Base-by-base conservation (phyloP, 2,888 invertebrate genomes). In the Elaeidobius kamerunicus region DNA sequence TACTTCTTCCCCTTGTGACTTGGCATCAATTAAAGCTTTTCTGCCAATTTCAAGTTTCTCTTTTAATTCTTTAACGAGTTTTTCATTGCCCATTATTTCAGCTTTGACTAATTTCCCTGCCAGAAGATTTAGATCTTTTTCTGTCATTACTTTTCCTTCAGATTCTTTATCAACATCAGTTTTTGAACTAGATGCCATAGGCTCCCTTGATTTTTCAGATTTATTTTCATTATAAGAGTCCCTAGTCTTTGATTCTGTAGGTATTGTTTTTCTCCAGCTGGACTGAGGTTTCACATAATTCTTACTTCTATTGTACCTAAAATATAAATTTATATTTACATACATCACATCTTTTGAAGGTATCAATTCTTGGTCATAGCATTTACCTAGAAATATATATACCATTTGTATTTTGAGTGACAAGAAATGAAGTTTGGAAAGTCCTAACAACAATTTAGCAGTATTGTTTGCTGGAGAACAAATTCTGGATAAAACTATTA, bases 41-140 rank as follows among this genome's bases (percentile, higher is more conserved):
- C 86, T 79, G 0, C 91, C 90, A 17, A 74, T 74, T 59, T 88
- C 86, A 35, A 96, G 72, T 69, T 91, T 85, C 2, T 72, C 67
- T 72, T 89, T 90, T 38, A 96, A 74, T 67, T 88, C 81, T 28
- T 72, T 68, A 0, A 86, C 86, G 46, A 87, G 69, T 57, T 80
- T 79, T 67, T 70, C 74, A 69, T 96, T 85, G 14, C 94, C 96
- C 79, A 93, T 82, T 63, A 99, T 83, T 80, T 98, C 95, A 11
- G 97, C 96, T 76, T 94, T 94, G 0, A 98, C 76, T 57, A 95
- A 82, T 75, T 88, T 92, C 1, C 96, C 93, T 32, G 86, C 92
- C 34, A 99, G 71, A 63, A 86, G 84, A 74, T 98, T 99, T 80
- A 94, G 83, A 71, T 97, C 89, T 61, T 85, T 84, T 72, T 90